Evolutionary conservation across 2,888 invertebrate species (phyloP).

Genomic region (Drosophila diplacantha): DNA sequence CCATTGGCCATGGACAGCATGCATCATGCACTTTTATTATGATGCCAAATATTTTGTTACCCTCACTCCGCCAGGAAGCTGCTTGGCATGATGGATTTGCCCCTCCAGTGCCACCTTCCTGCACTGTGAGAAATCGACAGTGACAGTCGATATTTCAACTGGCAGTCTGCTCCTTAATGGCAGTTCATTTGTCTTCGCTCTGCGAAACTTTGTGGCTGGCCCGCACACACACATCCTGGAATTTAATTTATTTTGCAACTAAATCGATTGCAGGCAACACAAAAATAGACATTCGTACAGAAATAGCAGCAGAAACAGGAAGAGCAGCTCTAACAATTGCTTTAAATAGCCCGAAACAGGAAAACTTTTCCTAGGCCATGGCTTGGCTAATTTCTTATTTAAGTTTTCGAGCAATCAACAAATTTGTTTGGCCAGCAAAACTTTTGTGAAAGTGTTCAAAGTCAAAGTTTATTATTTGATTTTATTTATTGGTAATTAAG

Average conservation of each 20-base stretch:
- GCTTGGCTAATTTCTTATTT: conserved; percentile 37
- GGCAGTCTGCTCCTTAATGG: conserved; percentile 34
- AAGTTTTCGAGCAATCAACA: conserved; percentile 12
- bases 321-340: conserved; percentile 36
- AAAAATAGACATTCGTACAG: conserved; percentile 24
- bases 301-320: conserved; percentile 8
- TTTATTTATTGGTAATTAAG: conserved; percentile 10
- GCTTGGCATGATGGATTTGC: conserved; percentile 54
- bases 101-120: conserved; percentile 19
- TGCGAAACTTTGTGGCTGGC: conserved; percentile 41
- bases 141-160: conserved; percentile 55
- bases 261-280: conserved; percentile 55
- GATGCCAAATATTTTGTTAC: conserved; percentile 64
- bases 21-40: conserved; percentile 58
- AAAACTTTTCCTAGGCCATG: conserved; percentile 42
- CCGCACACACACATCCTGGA: conserved; percentile 29
- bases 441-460: conserved; percentile 6
- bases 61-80: conserved; percentile 16
- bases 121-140: conserved; percentile 63
- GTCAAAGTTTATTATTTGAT: conserved; percentile 1
- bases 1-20: conserved; percentile 26
- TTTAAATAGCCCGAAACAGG: conserved; percentile 36
- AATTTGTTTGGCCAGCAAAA: conserved; percentile 9
- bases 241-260: conserved; percentile 66
- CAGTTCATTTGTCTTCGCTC: conserved; percentile 57